Conservation (phyloP, 2,888 invertebrate species). For the Gibbula magus region DNA sequence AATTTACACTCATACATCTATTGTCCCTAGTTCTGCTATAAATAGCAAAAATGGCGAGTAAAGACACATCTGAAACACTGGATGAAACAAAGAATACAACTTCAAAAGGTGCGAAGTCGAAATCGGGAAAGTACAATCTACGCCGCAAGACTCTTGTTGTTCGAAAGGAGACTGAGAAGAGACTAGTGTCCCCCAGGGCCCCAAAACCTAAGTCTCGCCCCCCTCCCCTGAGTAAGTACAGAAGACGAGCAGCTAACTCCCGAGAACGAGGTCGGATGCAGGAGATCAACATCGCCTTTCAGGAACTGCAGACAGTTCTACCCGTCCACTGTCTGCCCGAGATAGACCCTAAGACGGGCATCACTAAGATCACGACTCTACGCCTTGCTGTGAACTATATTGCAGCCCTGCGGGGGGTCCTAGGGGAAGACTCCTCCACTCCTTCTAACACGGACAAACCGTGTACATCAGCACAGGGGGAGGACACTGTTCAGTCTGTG, state of each 20-base stretch:
- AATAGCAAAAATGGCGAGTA: not conserved
- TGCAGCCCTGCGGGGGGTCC: slow-evolving; percentile 78
- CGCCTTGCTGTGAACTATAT: slow-evolving; percentile 91
- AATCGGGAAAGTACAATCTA: slow-evolving; percentile 79
- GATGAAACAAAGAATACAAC: not conserved
- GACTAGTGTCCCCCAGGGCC: slow-evolving; percentile 59
- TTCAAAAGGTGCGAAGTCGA: not conserved
- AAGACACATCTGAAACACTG: not conserved
- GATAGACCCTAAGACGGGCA: slow-evolving; percentile 76
- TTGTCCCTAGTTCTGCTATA: not conserved
- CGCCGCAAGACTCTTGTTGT: slow-evolving; percentile 81
- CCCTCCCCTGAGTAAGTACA: slow-evolving; percentile 87
- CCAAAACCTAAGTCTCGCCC: slow-evolving; percentile 77
- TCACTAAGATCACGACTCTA: slow-evolving; percentile 91
- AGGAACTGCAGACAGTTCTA: slow-evolving; percentile 85
- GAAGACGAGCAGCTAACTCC: slow-evolving; percentile 91
- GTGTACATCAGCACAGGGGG: too few species aligned
- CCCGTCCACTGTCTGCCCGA: slow-evolving; percentile 78
- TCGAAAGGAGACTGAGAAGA: slow-evolving; percentile 76
- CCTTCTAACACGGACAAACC: not conserved
- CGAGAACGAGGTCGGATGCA: slow-evolving; percentile 89
- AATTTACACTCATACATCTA: too few species aligned
- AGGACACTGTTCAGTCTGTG: too few species aligned
- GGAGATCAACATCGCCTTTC: slow-evolving; percentile 91
- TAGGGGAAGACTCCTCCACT: slow-evolving; percentile 32